Evolutionary conservation across 2,113 vertebrate genomes (phyloP), one percentile per base, ranked within the genome.

Genomic region (Xenopus tropicalis): DNA sequence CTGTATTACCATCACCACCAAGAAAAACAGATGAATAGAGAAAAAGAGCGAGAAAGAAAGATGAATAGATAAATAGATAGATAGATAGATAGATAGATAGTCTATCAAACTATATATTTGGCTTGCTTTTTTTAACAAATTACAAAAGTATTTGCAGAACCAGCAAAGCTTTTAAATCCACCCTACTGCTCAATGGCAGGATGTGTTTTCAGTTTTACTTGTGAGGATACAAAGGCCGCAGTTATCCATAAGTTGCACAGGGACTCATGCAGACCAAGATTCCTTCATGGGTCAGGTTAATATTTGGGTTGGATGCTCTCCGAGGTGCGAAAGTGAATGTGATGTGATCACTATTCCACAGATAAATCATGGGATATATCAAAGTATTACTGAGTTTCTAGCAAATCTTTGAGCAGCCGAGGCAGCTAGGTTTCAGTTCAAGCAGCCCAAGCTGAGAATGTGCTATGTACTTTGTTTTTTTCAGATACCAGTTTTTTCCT

Each of bases 261-360:
- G 64, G 72, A 67, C 56, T 37, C 63, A 51, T 42, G 43, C 56
- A 74, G 72, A 61, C 21, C 16, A 14, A 21, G 64, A 74, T 67
- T 74, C 56, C 72, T 59, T 57, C 43, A 67, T 11, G 51, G 56
- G 72, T 67, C 64, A 66, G 72, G 56, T 67, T 54, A 74, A 74
- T 74, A 74, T 74, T 74, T 74, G 44, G 57, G 22, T 74, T 74
- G 72, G 72, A 74, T 48, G 20, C 54, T 46, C 24, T 66, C 66
- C 17, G 25, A 74, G 71, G 71, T 73, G 72, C 4, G 72, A 67
- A 74, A 67, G 72, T n/a, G 29, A 67, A 67, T 48, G 25, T 42
- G 51, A 67, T 67, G 58, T 61, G 63, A 74, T 74, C 56, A 46
- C 54, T n/a, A 74, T 74, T 59, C 66, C 43, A 25, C 24, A 43